phyloP scores from a whole-genome alignment of 2,797 vertebrate species.

The Brachyalestes nurse region DNA sequence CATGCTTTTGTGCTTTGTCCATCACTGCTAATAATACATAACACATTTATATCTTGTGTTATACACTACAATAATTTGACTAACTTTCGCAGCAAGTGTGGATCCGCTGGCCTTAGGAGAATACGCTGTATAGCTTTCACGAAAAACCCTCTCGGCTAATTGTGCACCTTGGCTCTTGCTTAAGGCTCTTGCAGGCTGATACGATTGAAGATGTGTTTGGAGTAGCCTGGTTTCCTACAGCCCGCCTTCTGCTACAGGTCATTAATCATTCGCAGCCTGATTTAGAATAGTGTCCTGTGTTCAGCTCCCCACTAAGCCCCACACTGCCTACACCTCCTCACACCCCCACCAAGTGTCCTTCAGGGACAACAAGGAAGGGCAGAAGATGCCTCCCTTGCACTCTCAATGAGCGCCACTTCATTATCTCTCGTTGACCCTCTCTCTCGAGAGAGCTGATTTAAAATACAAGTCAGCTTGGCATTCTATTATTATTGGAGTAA shows the following conservation, averaged over 20 bases:
- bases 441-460: slow-evolving; percentile 18
- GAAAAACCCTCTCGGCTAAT: not conserved
- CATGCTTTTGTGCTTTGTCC: not conserved
- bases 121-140: not conserved
- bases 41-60: not conserved
- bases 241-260: slow-evolving; percentile 1
- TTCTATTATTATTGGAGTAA: slow-evolving; percentile 19
- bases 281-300: not conserved
- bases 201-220: slow-evolving; percentile 25
- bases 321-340: not conserved
- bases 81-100: not conserved
- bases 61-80: not conserved
- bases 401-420: slow-evolving; percentile 6
- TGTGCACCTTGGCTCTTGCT: not conserved
- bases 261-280: slow-evolving; percentile 41
- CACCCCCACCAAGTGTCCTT: not conserved
- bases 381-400: slow-evolving; percentile 4
- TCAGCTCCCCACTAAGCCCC: slow-evolving; percentile 22
- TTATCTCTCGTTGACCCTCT: slow-evolving; percentile 31
- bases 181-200: not conserved
- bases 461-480: not conserved
- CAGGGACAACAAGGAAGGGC: not conserved
- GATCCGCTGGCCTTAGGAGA: not conserved
- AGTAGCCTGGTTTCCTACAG: not conserved
- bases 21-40: not conserved